Evolutionary conservation across 2,888 invertebrate genomes (phyloP).

Genomic region (Dyspetes luteomarginatus): DNA sequence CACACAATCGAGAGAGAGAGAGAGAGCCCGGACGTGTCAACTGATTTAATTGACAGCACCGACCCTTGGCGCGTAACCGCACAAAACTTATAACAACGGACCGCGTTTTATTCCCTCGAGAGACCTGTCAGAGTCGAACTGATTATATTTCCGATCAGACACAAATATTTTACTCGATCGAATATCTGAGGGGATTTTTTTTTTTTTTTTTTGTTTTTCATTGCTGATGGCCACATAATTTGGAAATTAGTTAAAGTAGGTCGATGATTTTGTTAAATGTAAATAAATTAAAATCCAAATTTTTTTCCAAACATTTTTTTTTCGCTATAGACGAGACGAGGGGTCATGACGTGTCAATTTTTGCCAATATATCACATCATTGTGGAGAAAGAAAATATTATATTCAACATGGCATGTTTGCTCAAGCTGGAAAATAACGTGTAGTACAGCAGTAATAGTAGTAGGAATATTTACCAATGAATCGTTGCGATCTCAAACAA

Average conservation of each 20-base stretch:
- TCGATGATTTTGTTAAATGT: no score
- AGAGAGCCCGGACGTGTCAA: conserved; percentile 65
- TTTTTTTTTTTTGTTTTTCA: conserved; percentile 12
- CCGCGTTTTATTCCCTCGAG: conserved; percentile 48
- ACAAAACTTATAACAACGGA: conserved; percentile 3
- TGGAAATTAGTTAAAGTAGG: no score
- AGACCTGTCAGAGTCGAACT: conserved; percentile 63
- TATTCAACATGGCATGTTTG: conserved; percentile 28
- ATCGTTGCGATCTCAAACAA: no score
- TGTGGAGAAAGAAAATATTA: conserved; percentile 14
- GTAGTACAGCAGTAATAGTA: neutral
- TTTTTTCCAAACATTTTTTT: neutral
- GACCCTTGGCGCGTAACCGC: conserved; percentile 44
- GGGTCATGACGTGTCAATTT: neutral
- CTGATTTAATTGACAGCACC: conserved; percentile 76
- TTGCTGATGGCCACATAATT: no score
- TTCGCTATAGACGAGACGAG: neutral
- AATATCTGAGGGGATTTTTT: neutral
- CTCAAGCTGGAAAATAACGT: conserved; percentile 36
- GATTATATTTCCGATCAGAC: conserved; percentile 51
- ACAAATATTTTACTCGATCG: conserved; percentile 37
- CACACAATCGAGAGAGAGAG: neutral
- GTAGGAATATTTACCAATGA: conserved; percentile 2
- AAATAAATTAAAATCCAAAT: neutral
- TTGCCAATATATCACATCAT: neutral